Evolutionary conservation across 2,113 vertebrate species (phyloP).

Genomic region (Epinephelus cyanopodus): DNA sequence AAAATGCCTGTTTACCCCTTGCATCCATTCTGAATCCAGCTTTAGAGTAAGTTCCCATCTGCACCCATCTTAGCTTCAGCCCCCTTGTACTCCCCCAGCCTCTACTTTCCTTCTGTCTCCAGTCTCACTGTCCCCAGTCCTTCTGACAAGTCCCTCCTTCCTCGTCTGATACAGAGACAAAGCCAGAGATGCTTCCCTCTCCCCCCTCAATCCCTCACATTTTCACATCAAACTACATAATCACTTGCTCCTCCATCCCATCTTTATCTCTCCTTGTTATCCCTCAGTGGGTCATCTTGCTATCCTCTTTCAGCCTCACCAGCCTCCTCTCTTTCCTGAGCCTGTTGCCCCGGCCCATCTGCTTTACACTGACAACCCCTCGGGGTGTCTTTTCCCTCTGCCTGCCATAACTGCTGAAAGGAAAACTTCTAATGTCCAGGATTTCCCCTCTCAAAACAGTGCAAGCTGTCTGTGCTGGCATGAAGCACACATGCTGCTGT

Average conservation of each 20-base stretch:
- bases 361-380: conserved; percentile 4
- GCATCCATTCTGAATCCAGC: neutral
- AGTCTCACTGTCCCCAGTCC: neutral
- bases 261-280: neutral
- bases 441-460: conserved; percentile 14
- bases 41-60: neutral
- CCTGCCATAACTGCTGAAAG: conserved; percentile 20
- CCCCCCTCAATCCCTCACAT: neutral
- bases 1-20: neutral
- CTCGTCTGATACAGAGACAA: neutral
- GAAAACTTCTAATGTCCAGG: neutral
- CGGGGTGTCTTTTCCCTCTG: neutral
- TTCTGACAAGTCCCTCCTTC: neutral
- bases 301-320: conserved; percentile 6
- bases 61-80: neutral
- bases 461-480: neutral
- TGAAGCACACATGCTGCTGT: neutral
- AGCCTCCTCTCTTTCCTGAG: neutral
- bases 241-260: neutral
- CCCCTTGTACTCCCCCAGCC: neutral
- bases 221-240: neutral
- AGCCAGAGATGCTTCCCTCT: neutral
- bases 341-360: conserved; percentile 7
- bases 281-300: conserved; percentile 8
- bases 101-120: neutral